phyloP scores from a whole-genome alignment of 2,888 invertebrate species.

The Drosophila incognita region DNA sequence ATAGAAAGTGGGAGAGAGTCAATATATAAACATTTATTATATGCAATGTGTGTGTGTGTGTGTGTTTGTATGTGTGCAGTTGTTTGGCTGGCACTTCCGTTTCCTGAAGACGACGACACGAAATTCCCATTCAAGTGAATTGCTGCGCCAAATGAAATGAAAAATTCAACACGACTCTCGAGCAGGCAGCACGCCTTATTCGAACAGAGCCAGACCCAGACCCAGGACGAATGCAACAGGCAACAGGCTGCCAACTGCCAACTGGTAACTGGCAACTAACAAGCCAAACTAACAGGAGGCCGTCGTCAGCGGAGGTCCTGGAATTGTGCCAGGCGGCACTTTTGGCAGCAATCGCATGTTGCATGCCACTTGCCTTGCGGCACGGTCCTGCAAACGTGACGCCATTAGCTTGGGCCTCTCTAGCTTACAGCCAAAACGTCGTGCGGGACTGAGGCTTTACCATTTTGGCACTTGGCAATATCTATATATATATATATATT shows the following conservation, averaged over 20 bases:
- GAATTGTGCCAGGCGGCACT: constrained; percentile 82
- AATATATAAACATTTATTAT: constrained; percentile 76
- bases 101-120: constrained; percentile 77
- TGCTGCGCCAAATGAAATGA: constrained; percentile 83
- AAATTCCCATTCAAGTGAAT: constrained; percentile 82
- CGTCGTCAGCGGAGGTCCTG: constrained; percentile 52
- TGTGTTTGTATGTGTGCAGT: constrained; percentile 52
- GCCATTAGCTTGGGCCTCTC: constrained; percentile 78
- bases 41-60: constrained; percentile 54
- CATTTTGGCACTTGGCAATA: constrained; percentile 60
- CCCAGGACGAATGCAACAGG: constrained; percentile 68
- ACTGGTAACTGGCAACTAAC: constrained; percentile 64
- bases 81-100: constrained; percentile 79
- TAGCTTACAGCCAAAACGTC: constrained; percentile 8
- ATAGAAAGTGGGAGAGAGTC: constrained; percentile 14
- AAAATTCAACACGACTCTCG: constrained; percentile 80
- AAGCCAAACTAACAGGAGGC: constrained; percentile 74
- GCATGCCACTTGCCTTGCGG: constrained; percentile 81
- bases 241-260: constrained; percentile 34
- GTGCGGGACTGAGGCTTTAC: constrained; percentile 35
- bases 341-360: constrained; percentile 84
- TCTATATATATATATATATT: constrained; percentile 23
- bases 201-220: constrained; percentile 1
- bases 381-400: constrained; percentile 79
- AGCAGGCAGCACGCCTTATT: constrained; percentile 51